These are phyloP conservation scores for Agrochola litura DNA, from an alignment of 2,888 invertebrate species.

Conservation along the genomic window DNA sequence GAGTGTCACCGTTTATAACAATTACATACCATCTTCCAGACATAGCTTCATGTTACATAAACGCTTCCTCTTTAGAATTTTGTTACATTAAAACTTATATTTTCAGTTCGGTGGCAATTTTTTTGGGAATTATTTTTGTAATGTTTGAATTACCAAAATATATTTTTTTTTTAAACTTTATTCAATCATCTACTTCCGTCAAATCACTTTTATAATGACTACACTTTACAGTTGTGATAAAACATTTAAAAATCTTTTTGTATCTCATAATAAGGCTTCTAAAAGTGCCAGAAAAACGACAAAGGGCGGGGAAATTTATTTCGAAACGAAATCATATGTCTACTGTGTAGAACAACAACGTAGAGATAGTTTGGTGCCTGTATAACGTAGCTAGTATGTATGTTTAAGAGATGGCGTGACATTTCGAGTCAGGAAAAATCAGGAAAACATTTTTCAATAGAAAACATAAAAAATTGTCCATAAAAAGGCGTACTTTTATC, in stretches of 20 bases:
- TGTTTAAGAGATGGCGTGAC: conserved; percentile 64
- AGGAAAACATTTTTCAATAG: conserved; percentile 25
- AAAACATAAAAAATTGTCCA: conserved; percentile 20
- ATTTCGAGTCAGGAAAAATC: conserved; percentile 43
- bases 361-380: conserved; percentile 84
- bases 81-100: conserved; percentile 45
- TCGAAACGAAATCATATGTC: conserved; percentile 90
- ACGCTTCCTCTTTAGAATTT: conserved; percentile 61
- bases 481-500: conserved; percentile 32
- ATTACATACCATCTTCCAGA: conserved; percentile 68
- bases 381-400: conserved; percentile 74
- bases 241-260: conserved; percentile 59
- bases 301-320: conserved; percentile 85
- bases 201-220: conserved; percentile 48
- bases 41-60: conserved; percentile 44
- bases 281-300: conserved; percentile 74
- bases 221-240: conserved; percentile 63
- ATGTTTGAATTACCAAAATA: conserved; percentile 55
- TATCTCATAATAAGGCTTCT: conserved; percentile 64
- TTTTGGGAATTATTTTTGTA: conserved; percentile 46
- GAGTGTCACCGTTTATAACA: conserved; percentile 79
- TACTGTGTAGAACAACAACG: conserved; percentile 90
- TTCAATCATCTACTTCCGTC: conserved; percentile 43
- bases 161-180: conserved; percentile 35
- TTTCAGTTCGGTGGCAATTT: conserved; percentile 68